These are phyloP conservation scores for Petrocephalus microphthalmus DNA, from an alignment of 2,113 vertebrate genomes.

Conservation along the genomic window DNA sequence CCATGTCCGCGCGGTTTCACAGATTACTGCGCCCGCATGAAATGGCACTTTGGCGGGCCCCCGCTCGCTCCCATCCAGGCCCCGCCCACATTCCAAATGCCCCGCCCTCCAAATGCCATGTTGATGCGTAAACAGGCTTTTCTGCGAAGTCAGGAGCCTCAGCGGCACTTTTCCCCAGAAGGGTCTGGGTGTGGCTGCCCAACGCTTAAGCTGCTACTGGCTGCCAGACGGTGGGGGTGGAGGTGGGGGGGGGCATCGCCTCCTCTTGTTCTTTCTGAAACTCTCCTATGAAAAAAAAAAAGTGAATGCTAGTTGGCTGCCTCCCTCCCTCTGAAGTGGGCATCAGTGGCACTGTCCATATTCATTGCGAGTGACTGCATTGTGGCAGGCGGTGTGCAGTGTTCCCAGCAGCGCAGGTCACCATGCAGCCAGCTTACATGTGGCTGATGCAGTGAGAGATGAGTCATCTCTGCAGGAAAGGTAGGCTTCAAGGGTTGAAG, in stretches of 20 bases:
- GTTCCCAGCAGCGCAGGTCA: not conserved
- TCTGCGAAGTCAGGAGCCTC: not conserved
- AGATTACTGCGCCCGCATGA: not conserved
- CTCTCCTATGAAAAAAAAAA: not conserved
- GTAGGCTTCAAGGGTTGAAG: not conserved
- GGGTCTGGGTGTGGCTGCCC: not conserved
- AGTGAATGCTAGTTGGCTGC: conserved; percentile 10
- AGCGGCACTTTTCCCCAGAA: not conserved
- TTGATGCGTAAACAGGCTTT: not conserved
- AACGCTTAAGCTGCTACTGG: not conserved
- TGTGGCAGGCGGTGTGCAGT: not conserved
- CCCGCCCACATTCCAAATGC: not conserved
- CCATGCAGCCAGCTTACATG: not conserved
- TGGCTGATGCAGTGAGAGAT: not conserved
- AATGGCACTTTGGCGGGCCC: not conserved
- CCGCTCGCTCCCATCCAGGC: not conserved
- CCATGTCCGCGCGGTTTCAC: conserved; percentile 37
- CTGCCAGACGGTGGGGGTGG: not conserved
- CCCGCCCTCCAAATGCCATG: not conserved
- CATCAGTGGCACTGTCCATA: not conserved
- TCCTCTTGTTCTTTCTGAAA: not conserved
- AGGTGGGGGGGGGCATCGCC: not conserved
- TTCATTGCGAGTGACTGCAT: not conserved
- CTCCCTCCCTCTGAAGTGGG: not conserved
- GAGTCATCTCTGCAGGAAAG: not conserved